These are phyloP conservation scores for Conops quadrifasciatus DNA, from an alignment of 2,888 invertebrate genomes.

Conservation along the genomic window DNA sequence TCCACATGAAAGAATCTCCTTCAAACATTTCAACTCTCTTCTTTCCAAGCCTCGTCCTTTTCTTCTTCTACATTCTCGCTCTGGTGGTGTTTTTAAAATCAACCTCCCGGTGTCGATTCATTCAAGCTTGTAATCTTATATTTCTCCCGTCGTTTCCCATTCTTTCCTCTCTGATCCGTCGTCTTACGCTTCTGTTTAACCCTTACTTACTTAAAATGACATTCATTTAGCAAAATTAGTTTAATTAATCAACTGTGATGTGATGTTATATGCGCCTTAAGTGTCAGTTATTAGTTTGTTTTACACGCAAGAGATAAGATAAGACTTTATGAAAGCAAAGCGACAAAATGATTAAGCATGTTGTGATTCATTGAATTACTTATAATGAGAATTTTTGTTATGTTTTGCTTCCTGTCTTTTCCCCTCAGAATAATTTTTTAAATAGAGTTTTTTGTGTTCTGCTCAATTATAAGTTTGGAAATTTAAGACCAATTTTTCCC, in stretches of 20 bases:
- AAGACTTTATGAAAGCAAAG: background rate
- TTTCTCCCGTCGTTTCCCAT: background rate
- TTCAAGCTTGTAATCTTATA: no score
- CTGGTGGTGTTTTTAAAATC: background rate
- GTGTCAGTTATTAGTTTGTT: background rate
- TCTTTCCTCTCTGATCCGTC: background rate
- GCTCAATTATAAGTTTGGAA: no score
- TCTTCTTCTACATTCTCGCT: background rate
- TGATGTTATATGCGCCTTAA: background rate
- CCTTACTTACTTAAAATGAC: conserved; percentile 13
- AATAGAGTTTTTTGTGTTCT: no score
- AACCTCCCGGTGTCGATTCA: background rate
- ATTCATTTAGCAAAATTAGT: conserved; percentile 18
- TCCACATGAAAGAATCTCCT: background rate
- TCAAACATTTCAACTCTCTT: conserved; percentile 2
- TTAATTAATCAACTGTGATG: conserved; percentile 28
- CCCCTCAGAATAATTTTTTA: background rate
- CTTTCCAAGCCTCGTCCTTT: background rate
- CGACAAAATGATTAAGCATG: background rate
- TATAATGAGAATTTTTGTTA: background rate
- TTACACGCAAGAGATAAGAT: background rate
- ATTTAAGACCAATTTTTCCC: no score
- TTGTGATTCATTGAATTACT: background rate
- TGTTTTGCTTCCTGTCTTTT: no score
- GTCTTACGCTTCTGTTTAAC: background rate